Evolutionary conservation across 2,113 vertebrate species (phyloP).

Genomic region (Sprattus sprattus): DNA sequence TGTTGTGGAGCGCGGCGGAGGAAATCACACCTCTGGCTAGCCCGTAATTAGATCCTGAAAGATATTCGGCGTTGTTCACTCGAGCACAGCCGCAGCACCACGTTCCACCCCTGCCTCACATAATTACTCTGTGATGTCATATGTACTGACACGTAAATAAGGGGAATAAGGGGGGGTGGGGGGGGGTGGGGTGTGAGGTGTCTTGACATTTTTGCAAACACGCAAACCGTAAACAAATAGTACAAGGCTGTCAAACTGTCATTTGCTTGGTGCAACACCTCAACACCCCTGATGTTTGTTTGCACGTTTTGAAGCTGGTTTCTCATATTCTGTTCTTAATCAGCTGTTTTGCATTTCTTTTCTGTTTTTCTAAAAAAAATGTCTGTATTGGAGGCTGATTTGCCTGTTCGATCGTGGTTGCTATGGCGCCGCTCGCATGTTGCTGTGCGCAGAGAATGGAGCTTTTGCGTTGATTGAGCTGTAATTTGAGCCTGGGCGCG

Average conservation of each 20-base stretch:
- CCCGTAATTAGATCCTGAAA: constrained; percentile 55
- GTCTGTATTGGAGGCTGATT: background rate
- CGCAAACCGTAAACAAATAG: no score
- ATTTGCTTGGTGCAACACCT: no score
- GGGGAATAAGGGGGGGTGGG: background rate
- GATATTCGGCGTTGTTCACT: constrained; percentile 47
- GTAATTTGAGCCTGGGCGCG: constrained; percentile 19
- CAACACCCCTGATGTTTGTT: no score
- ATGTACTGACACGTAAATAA: background rate
- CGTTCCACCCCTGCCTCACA: constrained; percentile 22
- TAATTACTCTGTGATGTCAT: constrained; percentile 43
- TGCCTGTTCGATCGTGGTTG: background rate
- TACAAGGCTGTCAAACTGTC: no score
- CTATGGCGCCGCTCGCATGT: background rate
- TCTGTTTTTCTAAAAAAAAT: no score
- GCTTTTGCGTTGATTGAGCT: constrained; percentile 20
- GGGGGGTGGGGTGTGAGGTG: background rate
- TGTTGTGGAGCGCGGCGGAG: constrained; percentile 24
- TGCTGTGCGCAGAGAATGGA: background rate
- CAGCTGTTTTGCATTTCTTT: background rate
- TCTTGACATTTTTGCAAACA: no score
- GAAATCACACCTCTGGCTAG: constrained; percentile 50
- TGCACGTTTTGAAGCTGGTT: no score
- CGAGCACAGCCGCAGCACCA: constrained; percentile 23
- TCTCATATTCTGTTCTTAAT: constrained; percentile 11